Evolutionary conservation across 2,888 invertebrate genomes (phyloP).

Genomic region (Xestia rhomboidea): DNA sequence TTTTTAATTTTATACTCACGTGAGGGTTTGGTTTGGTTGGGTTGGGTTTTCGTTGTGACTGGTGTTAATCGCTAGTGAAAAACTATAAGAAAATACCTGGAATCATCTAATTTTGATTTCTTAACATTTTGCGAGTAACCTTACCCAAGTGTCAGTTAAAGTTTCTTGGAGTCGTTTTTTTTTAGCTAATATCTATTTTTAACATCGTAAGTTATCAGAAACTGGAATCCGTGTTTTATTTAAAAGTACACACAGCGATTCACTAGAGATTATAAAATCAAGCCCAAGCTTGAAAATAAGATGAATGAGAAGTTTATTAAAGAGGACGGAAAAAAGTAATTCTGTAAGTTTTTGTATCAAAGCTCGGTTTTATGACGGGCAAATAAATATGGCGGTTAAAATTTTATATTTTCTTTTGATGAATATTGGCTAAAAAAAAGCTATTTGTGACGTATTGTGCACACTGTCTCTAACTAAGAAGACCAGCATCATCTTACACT

Average conservation of each 20-base stretch:
- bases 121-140: background rate
- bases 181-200: background rate
- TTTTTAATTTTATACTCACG: background rate
- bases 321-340: background rate
- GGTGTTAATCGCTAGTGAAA: background rate
- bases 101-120: background rate
- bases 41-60: background rate
- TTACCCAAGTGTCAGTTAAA: background rate
- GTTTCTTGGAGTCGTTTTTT: background rate
- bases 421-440: background rate
- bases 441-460: background rate
- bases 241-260: background rate
- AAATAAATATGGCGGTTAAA: background rate
- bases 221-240: background rate
- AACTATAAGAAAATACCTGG: background rate
- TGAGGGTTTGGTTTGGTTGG: background rate
- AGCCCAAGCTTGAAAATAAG: background rate
- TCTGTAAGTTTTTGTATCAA: background rate
- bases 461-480: too few species aligned
- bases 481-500: too few species aligned
- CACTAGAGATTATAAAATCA: background rate
- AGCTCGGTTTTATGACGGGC: background rate
- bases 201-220: background rate
- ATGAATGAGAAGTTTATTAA: conserved; percentile 5
- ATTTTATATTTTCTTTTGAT: background rate